Percentiles rank a stretch among this genome's conserved stretches.
Evolutionary conservation across 1,140 invertebrate species (phyloP).

Genomic region (Drosophila sp.): DNA sequence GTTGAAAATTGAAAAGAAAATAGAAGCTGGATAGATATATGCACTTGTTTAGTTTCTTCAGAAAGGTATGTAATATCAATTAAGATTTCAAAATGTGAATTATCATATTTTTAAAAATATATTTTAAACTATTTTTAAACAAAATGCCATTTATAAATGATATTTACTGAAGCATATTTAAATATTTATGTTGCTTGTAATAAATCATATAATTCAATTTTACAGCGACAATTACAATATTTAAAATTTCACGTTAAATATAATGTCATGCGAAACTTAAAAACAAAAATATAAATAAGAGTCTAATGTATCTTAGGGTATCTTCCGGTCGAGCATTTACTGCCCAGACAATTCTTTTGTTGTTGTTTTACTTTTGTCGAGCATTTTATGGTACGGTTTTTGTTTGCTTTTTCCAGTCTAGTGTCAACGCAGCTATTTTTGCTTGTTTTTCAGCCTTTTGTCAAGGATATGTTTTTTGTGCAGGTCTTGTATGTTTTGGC

Average conservation of each 20-base stretch:
- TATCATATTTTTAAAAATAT: no score
- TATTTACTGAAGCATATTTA: no score
- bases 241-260: no score
- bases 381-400: slow-evolving; percentile 49
- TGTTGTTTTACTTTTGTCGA: slow-evolving; percentile 47
- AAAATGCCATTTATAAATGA: no score
- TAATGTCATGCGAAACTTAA: no score
- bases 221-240: no score
- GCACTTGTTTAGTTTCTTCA: neutral
- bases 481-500: neutral
- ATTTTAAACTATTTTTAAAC: no score
- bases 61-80: no score
- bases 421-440: slow-evolving; percentile 66
- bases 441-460: slow-evolving; percentile 43
- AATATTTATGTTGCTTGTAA: no score
- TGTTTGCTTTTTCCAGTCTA: slow-evolving; percentile 66
- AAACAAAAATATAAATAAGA: neutral
- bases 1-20: slow-evolving; percentile 47
- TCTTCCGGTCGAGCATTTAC: neutral
- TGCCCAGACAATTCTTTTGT: neutral
- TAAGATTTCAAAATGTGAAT: no score
- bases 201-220: no score
- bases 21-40: slow-evolving; percentile 17
- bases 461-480: slow-evolving; percentile 31
- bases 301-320: slow-evolving; percentile 8